Evolutionary conservation across 2,113 vertebrate species (phyloP).

Genomic region (Columbina picui): DNA sequence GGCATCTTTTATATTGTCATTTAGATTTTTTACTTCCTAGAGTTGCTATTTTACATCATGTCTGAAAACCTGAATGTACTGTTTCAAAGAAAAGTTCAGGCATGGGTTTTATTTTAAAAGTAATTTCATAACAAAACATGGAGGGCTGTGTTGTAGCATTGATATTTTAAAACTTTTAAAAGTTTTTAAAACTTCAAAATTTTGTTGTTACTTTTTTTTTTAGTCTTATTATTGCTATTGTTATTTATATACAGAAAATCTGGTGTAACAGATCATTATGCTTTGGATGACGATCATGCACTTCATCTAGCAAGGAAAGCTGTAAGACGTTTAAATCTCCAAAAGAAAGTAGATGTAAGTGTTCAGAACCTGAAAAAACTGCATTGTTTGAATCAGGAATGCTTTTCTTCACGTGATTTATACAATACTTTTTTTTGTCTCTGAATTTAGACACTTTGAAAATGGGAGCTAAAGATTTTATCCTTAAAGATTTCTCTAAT

Average conservation of each 20-base stretch:
- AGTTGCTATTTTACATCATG: neutral
- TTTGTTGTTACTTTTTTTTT: neutral
- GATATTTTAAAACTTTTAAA: neutral
- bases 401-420: neutral
- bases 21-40: neutral
- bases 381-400: neutral
- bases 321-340: constrained; percentile 90
- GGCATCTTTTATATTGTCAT: neutral
- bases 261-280: constrained; percentile 94
- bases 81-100: neutral
- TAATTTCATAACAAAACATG: neutral
- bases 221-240: neutral
- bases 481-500: neutral
- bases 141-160: neutral
- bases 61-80: neutral
- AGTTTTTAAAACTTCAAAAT: neutral
- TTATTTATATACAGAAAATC: constrained; percentile 83
- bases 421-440: neutral
- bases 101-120: neutral
- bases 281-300: constrained; percentile 91
- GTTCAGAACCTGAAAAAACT: neutral
- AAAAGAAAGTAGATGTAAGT: constrained; percentile 89
- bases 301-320: constrained; percentile 91
- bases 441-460: neutral
- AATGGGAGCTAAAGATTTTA: neutral